phyloP scores from a whole-genome alignment of 2,797 vertebrate species.

The Xenopus petersii region DNA sequence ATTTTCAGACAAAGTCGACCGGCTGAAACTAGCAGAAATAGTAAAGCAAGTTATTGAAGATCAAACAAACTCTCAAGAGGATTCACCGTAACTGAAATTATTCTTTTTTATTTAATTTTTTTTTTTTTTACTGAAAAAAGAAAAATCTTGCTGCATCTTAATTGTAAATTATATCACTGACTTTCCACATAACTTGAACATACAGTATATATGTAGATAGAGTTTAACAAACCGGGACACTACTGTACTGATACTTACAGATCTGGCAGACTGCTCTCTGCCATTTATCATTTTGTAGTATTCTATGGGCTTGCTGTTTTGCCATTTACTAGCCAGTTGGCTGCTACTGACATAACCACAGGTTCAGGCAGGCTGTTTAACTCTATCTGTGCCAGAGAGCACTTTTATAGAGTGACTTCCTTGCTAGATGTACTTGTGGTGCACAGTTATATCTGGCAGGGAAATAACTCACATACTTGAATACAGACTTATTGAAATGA shows the following conservation, averaged over 20 bases:
- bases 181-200: slow-evolving; percentile 75
- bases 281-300: slow-evolving; percentile 9
- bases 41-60: slow-evolving; percentile 98
- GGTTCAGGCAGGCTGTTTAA: slow-evolving; percentile 2
- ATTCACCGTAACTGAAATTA: slow-evolving; percentile 82
- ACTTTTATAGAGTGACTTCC: not conserved
- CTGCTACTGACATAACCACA: slow-evolving; percentile 18
- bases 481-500: slow-evolving; percentile 30
- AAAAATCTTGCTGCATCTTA: slow-evolving; percentile 80
- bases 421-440: not conserved
- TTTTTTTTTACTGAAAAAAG: not conserved
- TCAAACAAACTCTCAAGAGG: slow-evolving; percentile 83
- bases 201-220: slow-evolving; percentile 91
- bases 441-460: slow-evolving; percentile 18
- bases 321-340: slow-evolving; percentile 1
- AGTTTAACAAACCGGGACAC: slow-evolving; percentile 48
- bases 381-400: not conserved
- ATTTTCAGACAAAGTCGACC: slow-evolving; percentile 95
- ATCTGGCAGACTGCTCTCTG: slow-evolving; percentile 28
- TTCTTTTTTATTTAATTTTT: slow-evolving; percentile 66
- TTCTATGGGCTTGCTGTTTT: not conserved
- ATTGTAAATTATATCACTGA: slow-evolving; percentile 82
- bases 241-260: slow-evolving; percentile 57
- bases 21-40: slow-evolving; percentile 96
- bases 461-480: slow-evolving; percentile 30